Evolutionary conservation across 2,797 vertebrate genomes (phyloP).

Genomic region (Fringilla coelebs): DNA sequence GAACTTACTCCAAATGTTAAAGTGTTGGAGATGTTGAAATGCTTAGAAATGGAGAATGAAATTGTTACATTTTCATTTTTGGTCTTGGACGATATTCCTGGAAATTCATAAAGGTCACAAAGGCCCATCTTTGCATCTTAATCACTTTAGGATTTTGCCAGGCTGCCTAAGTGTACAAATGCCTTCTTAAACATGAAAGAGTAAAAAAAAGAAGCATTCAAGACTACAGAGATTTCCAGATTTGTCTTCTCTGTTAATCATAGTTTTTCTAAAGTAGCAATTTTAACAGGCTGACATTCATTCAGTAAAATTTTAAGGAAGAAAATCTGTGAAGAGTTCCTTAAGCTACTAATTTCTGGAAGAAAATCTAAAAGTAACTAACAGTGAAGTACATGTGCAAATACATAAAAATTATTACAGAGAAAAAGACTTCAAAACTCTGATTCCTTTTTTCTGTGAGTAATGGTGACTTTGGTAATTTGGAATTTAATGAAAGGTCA

Average conservation of each 20-base stretch:
- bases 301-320: not conserved
- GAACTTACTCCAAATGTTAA: not conserved
- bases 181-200: not conserved
- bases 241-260: not conserved
- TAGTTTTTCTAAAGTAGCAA: not conserved
- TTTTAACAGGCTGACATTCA: not conserved
- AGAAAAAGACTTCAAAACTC: constrained; percentile 4
- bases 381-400: not conserved
- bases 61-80: not conserved
- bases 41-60: not conserved
- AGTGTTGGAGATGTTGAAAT: not conserved
- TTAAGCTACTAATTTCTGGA: not conserved
- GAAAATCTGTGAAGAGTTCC: not conserved
- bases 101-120: not conserved
- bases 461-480: constrained; percentile 19
- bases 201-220: not conserved
- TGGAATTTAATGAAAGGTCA: constrained; percentile 33
- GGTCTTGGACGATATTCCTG: not conserved
- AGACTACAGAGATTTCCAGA: not conserved
- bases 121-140: not conserved
- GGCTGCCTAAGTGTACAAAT: not conserved
- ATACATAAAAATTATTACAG: not conserved
- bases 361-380: constrained; percentile 1
- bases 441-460: constrained; percentile 21
- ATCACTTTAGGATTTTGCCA: not conserved